Evolutionary conservation across 2,113 vertebrate genomes (phyloP).

Genomic region (Apeltes quadracus): DNA sequence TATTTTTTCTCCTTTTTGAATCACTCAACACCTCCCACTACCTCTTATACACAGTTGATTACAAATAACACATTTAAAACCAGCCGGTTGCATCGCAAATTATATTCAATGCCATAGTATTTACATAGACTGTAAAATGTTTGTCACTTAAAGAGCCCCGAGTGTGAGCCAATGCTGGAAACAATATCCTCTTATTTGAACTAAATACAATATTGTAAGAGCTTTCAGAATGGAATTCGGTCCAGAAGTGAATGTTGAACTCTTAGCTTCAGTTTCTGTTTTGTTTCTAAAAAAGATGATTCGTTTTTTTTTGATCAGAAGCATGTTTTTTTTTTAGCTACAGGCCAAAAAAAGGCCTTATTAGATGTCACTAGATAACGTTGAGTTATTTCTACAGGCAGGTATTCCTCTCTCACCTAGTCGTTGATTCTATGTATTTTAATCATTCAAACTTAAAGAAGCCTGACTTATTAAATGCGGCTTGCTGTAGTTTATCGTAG

Average conservation of each 20-base stretch:
- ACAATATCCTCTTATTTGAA: background rate
- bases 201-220: background rate
- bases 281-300: background rate
- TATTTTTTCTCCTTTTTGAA: background rate
- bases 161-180: background rate
- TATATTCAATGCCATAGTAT: background rate
- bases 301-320: background rate
- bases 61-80: background rate
- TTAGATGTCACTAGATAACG: too few species aligned
- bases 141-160: background rate
- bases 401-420: background rate
- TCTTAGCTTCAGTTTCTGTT: background rate
- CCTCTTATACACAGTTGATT: background rate
- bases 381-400: conserved; percentile 9
- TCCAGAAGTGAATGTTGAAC: background rate
- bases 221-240: background rate
- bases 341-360: background rate
- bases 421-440: too few species aligned
- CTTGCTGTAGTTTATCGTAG: background rate
- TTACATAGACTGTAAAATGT: background rate
- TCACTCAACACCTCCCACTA: background rate
- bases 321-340: background rate
- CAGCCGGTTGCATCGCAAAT: background rate
- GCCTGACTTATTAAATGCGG: background rate
- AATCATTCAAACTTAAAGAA: background rate